These are phyloP conservation scores for Ondatra zibethicus DNA, from an alignment of 2,113 vertebrate genomes.

Conservation along the genomic window DNA sequence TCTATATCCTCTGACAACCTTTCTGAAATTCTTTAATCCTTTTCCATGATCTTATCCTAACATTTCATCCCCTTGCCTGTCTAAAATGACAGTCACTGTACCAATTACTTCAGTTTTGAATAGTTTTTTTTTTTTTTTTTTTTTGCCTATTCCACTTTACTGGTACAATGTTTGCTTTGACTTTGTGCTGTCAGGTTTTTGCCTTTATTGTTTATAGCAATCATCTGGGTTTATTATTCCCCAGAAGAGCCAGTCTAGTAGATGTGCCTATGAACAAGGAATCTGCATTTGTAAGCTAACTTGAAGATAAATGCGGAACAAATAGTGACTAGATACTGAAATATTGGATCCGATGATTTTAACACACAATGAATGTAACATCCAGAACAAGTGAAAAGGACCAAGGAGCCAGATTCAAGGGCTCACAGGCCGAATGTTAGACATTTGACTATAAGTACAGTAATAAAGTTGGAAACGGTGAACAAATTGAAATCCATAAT, in stretches of 20 bases:
- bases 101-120: background rate
- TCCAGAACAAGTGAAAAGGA: background rate
- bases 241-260: background rate
- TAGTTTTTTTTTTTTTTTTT: constrained; percentile 17
- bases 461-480: constrained; percentile 19
- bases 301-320: background rate
- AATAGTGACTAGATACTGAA: background rate
- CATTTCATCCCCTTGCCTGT: background rate
- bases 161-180: background rate
- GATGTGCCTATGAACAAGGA: background rate
- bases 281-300: background rate
- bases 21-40: background rate
- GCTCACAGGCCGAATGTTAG: background rate
- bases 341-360: background rate
- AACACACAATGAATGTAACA: background rate
- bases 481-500: background rate
- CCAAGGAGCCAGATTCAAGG: background rate
- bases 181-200: background rate
- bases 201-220: background rate
- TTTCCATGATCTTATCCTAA: background rate
- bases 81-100: background rate
- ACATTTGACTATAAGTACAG: background rate
- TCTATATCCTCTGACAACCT: background rate
- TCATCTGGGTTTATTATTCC: background rate
- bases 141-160: background rate